Conservation (phyloP, 1,140 invertebrate species). For the Drosophila micromelanica region DNA sequence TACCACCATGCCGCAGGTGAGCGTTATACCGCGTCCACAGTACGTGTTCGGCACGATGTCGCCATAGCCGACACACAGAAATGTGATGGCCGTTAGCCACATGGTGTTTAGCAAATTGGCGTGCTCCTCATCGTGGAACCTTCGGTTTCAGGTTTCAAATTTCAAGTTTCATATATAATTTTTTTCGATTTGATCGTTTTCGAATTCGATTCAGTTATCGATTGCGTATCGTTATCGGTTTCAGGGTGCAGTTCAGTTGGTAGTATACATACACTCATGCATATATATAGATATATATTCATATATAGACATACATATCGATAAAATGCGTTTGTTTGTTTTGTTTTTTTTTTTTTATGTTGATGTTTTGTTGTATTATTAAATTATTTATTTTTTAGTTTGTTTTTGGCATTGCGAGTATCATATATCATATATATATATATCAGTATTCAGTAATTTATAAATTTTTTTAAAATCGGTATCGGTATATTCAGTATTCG, state of each 20-base stretch:
- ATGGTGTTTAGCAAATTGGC: conserved; percentile 96
- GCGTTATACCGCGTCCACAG: conserved; percentile 95
- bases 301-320: conserved; percentile 10
- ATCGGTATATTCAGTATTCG: conserved; percentile 60
- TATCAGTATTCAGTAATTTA: conserved; percentile 29
- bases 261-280: conserved; percentile 7
- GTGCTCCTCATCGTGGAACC: conserved; percentile 94
- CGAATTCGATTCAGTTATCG: conserved; percentile 16
- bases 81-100: conserved; percentile 96
- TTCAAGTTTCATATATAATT: not conserved
- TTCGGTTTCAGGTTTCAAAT: conserved; percentile 80
- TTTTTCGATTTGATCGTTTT: not conserved
- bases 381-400: conserved; percentile 23
- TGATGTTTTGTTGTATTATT: conserved; percentile 11
- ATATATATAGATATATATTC: conserved; percentile 8
- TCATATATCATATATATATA: conserved; percentile 66
- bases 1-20: conserved; percentile 97
- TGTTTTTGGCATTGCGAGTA: conserved; percentile 38
- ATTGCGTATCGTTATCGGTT: conserved; percentile 18
- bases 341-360: conserved; percentile 11
- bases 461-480: conserved; percentile 42
- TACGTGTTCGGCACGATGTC: conserved; percentile 98
- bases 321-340: conserved; percentile 18
- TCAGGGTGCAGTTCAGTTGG: conserved; percentile 31
- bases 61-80: conserved; percentile 92